Evolutionary conservation across 2,888 invertebrate genomes (phyloP).

Genomic region (Chaitophorus viminalis): DNA sequence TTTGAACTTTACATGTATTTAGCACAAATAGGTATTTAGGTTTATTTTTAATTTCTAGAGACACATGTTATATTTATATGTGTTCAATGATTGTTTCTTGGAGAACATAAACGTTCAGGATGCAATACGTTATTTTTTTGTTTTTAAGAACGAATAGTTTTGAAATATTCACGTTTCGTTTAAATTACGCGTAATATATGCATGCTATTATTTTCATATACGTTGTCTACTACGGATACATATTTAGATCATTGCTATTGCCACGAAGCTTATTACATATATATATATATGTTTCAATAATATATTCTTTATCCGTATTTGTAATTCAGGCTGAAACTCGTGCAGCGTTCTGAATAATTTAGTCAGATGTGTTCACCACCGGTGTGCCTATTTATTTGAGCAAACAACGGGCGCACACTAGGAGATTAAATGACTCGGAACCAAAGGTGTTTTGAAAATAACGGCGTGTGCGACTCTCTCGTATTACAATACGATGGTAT

Average conservation of each 20-base stretch:
- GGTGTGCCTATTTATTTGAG: background rate
- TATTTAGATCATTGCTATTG: background rate
- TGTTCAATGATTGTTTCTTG: too few species aligned
- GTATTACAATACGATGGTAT: too few species aligned
- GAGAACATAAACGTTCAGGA: too few species aligned
- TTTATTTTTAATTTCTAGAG: too few species aligned
- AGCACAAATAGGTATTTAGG: too few species aligned
- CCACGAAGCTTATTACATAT: background rate
- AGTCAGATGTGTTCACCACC: background rate
- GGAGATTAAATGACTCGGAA: constrained; percentile 12
- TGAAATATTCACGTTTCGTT: too few species aligned
- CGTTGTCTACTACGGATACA: background rate
- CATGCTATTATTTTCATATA: too few species aligned
- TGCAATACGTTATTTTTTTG: too few species aligned
- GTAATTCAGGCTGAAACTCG: background rate
- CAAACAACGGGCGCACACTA: background rate
- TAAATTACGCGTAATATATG: too few species aligned
- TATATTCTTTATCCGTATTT: background rate
- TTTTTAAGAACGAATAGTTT: too few species aligned
- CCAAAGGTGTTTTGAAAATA: background rate
- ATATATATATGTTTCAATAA: background rate
- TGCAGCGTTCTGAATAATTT: constrained; percentile 15
- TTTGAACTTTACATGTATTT: too few species aligned
- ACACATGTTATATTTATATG: too few species aligned
- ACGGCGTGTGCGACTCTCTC: background rate